Evolutionary conservation across 2,113 vertebrate species (phyloP), one percentile per base, ranked within the genome.

Genomic region (Campylomormyrus tamandua): DNA sequence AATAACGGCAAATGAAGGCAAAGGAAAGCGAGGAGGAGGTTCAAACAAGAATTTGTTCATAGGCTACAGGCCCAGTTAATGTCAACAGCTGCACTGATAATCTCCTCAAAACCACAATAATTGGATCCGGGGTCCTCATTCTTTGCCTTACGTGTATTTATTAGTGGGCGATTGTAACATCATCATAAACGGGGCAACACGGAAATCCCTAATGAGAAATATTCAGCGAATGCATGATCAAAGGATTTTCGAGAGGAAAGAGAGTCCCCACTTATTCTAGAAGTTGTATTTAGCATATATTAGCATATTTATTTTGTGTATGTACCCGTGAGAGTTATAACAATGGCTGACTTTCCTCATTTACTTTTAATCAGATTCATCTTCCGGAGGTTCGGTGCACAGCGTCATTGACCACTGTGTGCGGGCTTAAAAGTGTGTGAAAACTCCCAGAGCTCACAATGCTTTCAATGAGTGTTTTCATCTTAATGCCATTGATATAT

Each of bases 181-280:
- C 58, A 49, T 85, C 87, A 92, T 89, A 56, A 89, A 89, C 31
- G 11, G 39, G 62, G 17, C 21, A 10, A 31, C 88, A 90, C 89
- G 6, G 86, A 91, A 91, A 50, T 91, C 89, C 86, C 90, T 96
- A 95, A 96, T 94, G 94, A 94, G 94, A 92, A 92, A 88, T 77
- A 91, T 92, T 91, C 87, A 84, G 88, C 91, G 84, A 90, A 94
- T 87, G 91, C 74, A 56, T 13, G 42, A 48, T 92, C 91, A 90
- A 91, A 92, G 90, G 90, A 93, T 92, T 94, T 91, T 89, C 5
- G 4, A n/a, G 90, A 62, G 53, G 89, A 50, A 89, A 92, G 80
- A 83, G 90, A 92, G 91, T 92, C 86, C 45, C 91, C 92, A 95
- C 94, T 95, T 94, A 95, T 92, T 35, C 74, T 19, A 19, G 74